These are phyloP conservation scores for Neomorphus geoffroyi DNA, from an alignment of 2,797 vertebrate species.

Conservation along the genomic window DNA sequence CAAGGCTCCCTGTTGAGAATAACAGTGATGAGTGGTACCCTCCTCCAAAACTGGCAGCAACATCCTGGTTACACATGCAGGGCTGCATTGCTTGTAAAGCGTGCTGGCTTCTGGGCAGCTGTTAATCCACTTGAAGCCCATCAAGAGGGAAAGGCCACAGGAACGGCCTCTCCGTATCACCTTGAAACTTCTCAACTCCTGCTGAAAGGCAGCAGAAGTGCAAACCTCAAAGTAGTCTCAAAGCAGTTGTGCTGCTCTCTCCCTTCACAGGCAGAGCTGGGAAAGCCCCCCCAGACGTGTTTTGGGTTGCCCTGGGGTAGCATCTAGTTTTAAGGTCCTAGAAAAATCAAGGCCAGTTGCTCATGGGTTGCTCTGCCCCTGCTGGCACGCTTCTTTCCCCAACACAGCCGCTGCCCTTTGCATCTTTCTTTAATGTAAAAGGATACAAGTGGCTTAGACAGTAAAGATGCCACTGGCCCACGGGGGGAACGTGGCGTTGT, in stretches of 20 bases:
- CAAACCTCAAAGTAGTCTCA: background rate
- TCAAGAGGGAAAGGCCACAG: background rate
- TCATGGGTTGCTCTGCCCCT: background rate
- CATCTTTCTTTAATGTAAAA: background rate
- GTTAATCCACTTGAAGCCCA: background rate
- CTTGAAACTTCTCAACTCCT: background rate
- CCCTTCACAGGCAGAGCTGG: background rate
- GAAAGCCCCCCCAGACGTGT: background rate
- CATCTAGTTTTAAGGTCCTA: background rate
- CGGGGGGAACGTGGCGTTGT: background rate
- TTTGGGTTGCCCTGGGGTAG: background rate
- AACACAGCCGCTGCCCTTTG: rapidly evolving
- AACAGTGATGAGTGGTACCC: background rate
- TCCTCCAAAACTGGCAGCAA: background rate
- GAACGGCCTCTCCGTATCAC: background rate
- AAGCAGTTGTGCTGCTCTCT: background rate
- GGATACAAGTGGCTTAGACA: background rate
- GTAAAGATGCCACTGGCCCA: background rate
- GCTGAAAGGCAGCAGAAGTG: background rate
- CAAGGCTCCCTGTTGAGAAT: background rate
- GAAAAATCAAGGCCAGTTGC: background rate
- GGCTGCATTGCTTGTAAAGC: background rate
- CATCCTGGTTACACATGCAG: background rate
- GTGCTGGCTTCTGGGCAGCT: background rate
- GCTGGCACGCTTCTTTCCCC: background rate